These are phyloP conservation scores for Epinotia brunnichana DNA, from an alignment of 2,888 invertebrate genomes.

Conservation along the genomic window DNA sequence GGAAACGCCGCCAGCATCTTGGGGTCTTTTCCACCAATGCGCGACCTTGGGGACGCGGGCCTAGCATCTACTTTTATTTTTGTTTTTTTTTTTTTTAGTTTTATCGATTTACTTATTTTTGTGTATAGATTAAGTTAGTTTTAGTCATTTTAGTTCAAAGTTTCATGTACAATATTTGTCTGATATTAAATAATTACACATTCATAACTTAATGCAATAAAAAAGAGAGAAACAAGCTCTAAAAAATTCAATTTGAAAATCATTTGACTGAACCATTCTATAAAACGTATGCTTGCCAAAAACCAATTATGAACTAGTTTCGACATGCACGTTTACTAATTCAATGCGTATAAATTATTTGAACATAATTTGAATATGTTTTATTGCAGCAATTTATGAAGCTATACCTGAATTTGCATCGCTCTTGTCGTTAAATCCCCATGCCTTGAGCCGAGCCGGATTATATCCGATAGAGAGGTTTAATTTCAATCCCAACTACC, in stretches of 20 bases:
- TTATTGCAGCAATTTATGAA: conserved; percentile 78
- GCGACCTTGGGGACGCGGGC: no score
- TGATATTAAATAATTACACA: no score
- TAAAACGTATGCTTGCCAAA: not conserved
- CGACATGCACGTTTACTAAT: not conserved
- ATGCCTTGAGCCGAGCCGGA: conserved; percentile 77
- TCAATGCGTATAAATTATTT: not conserved
- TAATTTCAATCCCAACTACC: conserved; percentile 71
- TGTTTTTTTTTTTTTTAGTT: no score
- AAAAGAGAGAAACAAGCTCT: not conserved
- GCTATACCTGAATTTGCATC: conserved; percentile 81
- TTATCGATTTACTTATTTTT: no score
- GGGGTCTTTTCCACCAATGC: no score
- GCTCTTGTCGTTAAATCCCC: conserved; percentile 79
- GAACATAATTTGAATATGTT: conserved; percentile 11
- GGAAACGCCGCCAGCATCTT: no score
- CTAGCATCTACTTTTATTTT: no score
- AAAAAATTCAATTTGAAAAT: not conserved
- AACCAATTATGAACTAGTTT: not conserved
- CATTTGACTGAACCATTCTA: not conserved
- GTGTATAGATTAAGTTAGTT: no score
- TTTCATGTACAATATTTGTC: no score
- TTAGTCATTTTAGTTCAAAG: no score
- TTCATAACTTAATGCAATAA: not conserved
- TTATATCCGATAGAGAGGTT: conserved; percentile 73